Conservation (phyloP, 2,113 vertebrate species). For the Myotis davidii region DNA sequence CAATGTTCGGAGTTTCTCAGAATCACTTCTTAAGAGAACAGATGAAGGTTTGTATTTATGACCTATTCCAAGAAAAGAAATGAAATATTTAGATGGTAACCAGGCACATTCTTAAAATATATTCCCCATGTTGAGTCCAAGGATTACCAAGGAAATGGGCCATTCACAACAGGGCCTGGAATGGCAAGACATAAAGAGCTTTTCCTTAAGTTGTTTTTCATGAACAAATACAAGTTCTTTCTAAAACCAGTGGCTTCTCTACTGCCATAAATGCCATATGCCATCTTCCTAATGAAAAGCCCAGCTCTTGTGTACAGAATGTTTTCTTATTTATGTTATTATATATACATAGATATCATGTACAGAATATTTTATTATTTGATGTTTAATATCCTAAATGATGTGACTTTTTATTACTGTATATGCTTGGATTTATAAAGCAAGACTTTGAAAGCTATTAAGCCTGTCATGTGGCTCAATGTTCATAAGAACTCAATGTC, state of each 20-base stretch:
- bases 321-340: background rate
- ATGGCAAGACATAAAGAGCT: background rate
- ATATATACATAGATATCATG: background rate
- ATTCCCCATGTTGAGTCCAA: background rate
- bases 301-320: background rate
- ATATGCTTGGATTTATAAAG: background rate
- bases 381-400: background rate
- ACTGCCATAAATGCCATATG: background rate
- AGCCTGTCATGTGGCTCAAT: background rate
- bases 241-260: background rate
- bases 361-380: background rate
- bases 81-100: slow-evolving; percentile 58
- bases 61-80: slow-evolving; percentile 79
- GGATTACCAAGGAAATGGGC: background rate
- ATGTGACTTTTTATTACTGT: background rate
- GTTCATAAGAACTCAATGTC: background rate
- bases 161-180: background rate
- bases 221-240: slow-evolving; percentile 5
- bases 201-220: slow-evolving; percentile 28
- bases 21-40: slow-evolving; percentile 62
- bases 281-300: background rate
- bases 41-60: slow-evolving; percentile 45
- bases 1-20: slow-evolving; percentile 26
- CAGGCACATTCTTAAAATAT: background rate
- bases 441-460: slow-evolving; percentile 7